Evolutionary conservation across 2,113 vertebrate genomes (phyloP).

Genomic region (Cyphomyrus plagiostoma): DNA sequence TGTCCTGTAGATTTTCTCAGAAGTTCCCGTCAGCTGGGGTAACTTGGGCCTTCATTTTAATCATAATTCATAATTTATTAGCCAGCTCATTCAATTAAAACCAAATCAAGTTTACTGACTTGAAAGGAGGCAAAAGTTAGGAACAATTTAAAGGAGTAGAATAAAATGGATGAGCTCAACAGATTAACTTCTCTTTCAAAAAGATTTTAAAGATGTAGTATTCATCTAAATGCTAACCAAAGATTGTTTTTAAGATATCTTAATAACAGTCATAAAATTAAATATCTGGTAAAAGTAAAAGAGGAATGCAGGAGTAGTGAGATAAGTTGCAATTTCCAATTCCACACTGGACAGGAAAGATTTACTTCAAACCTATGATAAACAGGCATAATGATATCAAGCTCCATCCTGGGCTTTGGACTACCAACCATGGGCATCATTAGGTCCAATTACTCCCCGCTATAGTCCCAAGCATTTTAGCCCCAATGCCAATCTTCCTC

Average conservation of each 20-base stretch:
- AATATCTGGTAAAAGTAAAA: background rate
- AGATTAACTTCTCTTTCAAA: conserved; percentile 15
- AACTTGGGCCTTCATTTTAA: background rate
- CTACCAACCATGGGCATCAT: background rate
- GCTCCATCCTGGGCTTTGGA: background rate
- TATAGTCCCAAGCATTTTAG: too few species aligned
- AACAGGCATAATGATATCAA: background rate
- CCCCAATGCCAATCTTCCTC: too few species aligned
- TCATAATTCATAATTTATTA: conserved; percentile 56
- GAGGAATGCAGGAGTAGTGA: background rate
- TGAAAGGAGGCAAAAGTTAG: conserved; percentile 37
- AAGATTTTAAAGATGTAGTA: background rate
- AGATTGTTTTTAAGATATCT: conserved; percentile 2
- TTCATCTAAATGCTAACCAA: conserved; percentile 4
- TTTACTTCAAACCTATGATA: background rate
- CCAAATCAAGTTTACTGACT: conserved; percentile 42
- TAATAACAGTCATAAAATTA: background rate
- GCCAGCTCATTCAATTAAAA: conserved; percentile 53
- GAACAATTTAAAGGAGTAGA: conserved; percentile 42
- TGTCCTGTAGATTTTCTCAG: background rate
- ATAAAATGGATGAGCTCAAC: background rate
- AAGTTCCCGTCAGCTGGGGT: background rate
- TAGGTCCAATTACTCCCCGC: too few species aligned
- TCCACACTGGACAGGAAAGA: background rate
- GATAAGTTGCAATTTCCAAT: background rate